Evolutionary conservation across 2,797 vertebrate species (phyloP).

Genomic region (Pelodytes ibericus): DNA sequence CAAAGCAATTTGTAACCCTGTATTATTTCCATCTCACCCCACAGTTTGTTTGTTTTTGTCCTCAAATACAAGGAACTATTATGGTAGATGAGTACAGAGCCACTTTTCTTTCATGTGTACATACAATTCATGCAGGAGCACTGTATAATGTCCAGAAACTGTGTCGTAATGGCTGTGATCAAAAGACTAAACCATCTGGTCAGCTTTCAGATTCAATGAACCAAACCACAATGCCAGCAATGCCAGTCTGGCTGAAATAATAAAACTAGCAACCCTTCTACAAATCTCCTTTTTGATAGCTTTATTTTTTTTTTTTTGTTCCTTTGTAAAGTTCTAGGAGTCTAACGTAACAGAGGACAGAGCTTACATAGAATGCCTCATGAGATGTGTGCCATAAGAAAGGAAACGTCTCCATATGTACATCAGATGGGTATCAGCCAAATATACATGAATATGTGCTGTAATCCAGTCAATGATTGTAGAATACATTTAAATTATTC

Average conservation of each 20-base stretch:
- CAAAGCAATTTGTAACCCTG: constrained; percentile 61
- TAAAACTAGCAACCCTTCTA: no score
- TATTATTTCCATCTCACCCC: constrained; percentile 60
- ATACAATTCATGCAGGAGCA: constrained; percentile 60
- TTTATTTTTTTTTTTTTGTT: no score
- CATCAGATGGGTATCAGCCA: no score
- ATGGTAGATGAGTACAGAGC: constrained; percentile 60
- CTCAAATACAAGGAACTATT: constrained; percentile 63
- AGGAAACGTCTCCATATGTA: no score
- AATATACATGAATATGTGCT: no score
- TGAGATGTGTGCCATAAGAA: no score
- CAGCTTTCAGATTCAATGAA: constrained; percentile 64
- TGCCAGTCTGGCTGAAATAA: constrained; percentile 52
- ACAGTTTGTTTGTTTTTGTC: constrained; percentile 43
- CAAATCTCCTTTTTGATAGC: no score
- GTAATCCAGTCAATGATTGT: no score
- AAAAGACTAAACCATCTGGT: constrained; percentile 63
- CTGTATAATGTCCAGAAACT: constrained; percentile 60
- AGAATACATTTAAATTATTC: no score
- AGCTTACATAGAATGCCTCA: no score
- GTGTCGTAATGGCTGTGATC: constrained; percentile 57
- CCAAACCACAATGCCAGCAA: constrained; percentile 29
- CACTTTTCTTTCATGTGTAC: constrained; percentile 61
- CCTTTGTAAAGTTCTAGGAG: no score
- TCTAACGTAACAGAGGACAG: no score